These are phyloP conservation scores for Neotoxoptera formosana DNA, from an alignment of 1,140 invertebrate genomes.

Conservation along the genomic window DNA sequence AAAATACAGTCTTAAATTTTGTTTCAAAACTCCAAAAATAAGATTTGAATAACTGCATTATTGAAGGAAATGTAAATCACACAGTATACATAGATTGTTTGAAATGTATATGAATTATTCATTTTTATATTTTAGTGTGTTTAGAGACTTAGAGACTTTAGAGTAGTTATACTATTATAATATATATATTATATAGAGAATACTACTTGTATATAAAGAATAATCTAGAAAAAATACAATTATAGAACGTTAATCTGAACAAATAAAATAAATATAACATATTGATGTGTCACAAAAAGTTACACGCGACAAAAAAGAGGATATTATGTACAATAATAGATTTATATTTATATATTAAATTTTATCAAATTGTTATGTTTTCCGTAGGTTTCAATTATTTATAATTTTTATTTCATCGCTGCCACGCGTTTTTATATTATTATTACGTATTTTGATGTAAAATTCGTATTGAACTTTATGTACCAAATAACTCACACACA, in stretches of 20 bases:
- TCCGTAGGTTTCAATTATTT: background rate
- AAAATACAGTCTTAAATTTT: too few species aligned
- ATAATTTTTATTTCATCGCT: background rate
- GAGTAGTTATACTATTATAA: too few species aligned
- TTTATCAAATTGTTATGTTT: background rate
- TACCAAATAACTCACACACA: background rate
- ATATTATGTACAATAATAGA: background rate
- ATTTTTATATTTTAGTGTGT: background rate
- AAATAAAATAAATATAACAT: background rate
- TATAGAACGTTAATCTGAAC: background rate
- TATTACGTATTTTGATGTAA: background rate
- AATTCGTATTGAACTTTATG: background rate
- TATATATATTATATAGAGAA: background rate
- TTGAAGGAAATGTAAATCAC: too few species aligned
- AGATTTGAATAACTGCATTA: too few species aligned
- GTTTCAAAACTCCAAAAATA: too few species aligned
- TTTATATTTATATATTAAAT: background rate
- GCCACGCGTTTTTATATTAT: background rate
- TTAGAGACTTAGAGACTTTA: too few species aligned
- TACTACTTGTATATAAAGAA: background rate
- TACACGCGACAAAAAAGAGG: background rate
- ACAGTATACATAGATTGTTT: too few species aligned
- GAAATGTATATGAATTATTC: background rate
- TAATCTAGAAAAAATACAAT: background rate
- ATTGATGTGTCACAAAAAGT: background rate